Conservation (phyloP, 1,140 invertebrate species). For the Caenorhabditis latens region DNA sequence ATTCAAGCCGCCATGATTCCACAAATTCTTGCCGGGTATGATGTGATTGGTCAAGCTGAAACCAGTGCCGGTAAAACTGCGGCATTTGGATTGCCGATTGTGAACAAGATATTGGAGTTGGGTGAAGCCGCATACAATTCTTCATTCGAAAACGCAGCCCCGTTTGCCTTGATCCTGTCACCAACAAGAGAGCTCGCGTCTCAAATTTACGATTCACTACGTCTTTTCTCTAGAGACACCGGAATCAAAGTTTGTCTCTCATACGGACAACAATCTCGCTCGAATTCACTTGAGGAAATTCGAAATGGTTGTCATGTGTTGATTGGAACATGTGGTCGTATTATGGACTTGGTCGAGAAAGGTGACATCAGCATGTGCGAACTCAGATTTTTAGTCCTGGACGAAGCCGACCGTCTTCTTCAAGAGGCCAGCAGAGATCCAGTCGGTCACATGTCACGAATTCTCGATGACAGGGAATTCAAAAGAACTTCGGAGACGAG, state of each 20-base stretch:
- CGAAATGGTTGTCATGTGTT: slow-evolving; percentile 15
- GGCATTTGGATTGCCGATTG: slow-evolving; percentile 75
- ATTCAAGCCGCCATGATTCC: slow-evolving; percentile 66
- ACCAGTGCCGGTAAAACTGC: slow-evolving; percentile 76
- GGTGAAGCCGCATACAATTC: slow-evolving; percentile 65
- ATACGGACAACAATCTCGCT: neutral
- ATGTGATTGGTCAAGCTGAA: slow-evolving; percentile 76
- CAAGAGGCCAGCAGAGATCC: neutral
- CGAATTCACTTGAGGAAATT: neutral
- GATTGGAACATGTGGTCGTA: neutral
- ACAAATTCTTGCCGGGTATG: slow-evolving; percentile 68
- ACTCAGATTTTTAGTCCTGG: slow-evolving; percentile 34
- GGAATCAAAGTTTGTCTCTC: neutral
- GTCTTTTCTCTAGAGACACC: neutral
- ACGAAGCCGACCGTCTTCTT: slow-evolving; percentile 44
- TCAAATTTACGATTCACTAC: slow-evolving; percentile 73
- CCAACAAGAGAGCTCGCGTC: slow-evolving; percentile 76
- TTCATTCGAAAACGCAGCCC: slow-evolving; percentile 47
- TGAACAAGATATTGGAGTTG: slow-evolving; percentile 60
- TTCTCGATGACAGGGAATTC: neutral
- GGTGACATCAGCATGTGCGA: neutral
- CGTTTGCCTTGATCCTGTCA: slow-evolving; percentile 73
- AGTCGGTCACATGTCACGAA: neutral
- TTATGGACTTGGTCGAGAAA: neutral
- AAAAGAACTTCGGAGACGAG: neutral